Evolutionary conservation across 2,797 vertebrate species (phyloP).

Genomic region (Aphelocoma californica): DNA sequence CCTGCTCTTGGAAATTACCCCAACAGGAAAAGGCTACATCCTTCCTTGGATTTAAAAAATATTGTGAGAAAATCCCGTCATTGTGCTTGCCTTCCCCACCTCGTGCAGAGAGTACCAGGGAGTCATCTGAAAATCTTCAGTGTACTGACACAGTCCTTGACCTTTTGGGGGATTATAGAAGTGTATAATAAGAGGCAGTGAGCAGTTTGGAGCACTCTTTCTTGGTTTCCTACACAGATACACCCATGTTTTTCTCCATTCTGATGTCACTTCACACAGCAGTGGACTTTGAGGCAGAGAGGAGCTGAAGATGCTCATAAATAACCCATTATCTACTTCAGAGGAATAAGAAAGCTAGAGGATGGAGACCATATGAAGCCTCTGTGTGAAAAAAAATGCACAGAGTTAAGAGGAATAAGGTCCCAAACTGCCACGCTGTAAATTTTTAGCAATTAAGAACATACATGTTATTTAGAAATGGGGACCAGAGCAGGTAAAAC

Average conservation of each 20-base stretch:
- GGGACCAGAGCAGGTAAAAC: neutral
- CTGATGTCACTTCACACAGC: neutral
- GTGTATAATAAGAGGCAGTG: neutral
- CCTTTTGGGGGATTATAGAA: neutral
- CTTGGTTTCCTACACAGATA: neutral
- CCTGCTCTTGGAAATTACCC: neutral
- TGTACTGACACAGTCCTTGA: neutral
- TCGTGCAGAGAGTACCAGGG: neutral
- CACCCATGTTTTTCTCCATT: neutral
- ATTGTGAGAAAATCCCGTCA: conserved; percentile 17
- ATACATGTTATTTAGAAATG: neutral
- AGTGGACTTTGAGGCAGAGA: neutral
- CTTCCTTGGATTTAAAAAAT: conserved; percentile 42
- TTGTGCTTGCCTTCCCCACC: neutral
- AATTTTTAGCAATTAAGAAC: neutral
- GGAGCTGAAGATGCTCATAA: neutral
- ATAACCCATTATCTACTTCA: neutral
- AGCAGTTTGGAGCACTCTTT: neutral
- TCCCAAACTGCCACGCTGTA: neutral
- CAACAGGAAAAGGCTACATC: conserved; percentile 43
- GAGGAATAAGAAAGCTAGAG: neutral
- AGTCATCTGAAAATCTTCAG: neutral
- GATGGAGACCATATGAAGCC: neutral
- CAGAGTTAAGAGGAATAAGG: neutral
- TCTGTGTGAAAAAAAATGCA: neutral